Evolutionary conservation across 2,888 invertebrate genomes (phyloP).

Genomic region (Ichneumoninae sp.): DNA sequence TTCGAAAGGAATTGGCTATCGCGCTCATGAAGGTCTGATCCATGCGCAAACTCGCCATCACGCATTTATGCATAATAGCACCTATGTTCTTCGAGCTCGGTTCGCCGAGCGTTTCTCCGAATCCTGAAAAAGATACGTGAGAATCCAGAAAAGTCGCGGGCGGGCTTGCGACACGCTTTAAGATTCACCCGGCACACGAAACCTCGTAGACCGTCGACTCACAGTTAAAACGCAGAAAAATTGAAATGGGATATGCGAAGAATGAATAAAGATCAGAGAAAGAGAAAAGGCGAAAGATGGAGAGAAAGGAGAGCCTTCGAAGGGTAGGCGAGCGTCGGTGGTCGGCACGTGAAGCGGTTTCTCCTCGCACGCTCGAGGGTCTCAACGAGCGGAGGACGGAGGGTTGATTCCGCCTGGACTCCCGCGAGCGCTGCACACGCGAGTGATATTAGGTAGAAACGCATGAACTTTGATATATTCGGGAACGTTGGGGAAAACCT

Average conservation of each 20-base stretch:
- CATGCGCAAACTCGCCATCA: constrained; percentile 10
- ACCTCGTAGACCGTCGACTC: constrained; percentile 57
- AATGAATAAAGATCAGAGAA: constrained; percentile 82
- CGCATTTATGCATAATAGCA: constrained; percentile 30
- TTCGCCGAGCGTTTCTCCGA: neutral
- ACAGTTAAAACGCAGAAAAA: constrained; percentile 81
- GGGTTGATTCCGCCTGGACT: constrained; percentile 53
- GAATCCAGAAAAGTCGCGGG: constrained; percentile 9
- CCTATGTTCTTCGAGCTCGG: neutral
- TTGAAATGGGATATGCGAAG: constrained; percentile 82
- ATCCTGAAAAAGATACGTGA: neutral
- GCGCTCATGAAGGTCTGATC: constrained; percentile 42
- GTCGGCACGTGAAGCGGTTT: constrained; percentile 76
- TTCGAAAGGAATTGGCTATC: constrained; percentile 59
- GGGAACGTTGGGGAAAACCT: constrained; percentile 67
- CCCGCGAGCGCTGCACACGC: constrained; percentile 70
- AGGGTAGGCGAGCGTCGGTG: constrained; percentile 33
- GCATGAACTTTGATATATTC: constrained; percentile 84
- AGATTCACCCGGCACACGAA: constrained; percentile 57
- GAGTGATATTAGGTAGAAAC: constrained; percentile 83
- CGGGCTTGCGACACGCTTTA: constrained; percentile 23
- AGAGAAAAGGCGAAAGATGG: constrained; percentile 15
- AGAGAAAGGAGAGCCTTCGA: neutral
- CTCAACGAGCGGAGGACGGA: constrained; percentile 60
- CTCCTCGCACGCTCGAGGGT: constrained; percentile 53